Evolutionary conservation across 2,888 invertebrate genomes (phyloP).

Genomic region (Cremastinae sp.): DNA sequence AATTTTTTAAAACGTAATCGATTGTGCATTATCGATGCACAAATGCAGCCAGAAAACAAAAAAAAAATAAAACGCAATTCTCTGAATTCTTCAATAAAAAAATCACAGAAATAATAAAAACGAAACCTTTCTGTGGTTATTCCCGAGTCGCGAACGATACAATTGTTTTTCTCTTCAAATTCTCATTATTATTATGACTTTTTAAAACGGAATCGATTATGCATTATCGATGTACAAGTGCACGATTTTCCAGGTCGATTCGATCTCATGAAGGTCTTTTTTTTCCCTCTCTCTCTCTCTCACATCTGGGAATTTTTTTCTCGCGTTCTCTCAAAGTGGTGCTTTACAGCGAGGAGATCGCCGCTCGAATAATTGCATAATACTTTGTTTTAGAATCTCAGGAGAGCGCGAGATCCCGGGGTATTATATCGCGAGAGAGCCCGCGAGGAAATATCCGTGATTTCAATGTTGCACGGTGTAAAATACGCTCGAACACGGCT

Average conservation of each 20-base stretch:
- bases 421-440: constrained; percentile 2
- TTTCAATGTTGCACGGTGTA: constrained; percentile 22
- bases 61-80: too few relatives aligned
- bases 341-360: constrained; percentile 46
- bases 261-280: constrained; percentile 23
- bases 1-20: not conserved
- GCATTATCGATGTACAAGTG: constrained; percentile 33
- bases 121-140: too few relatives aligned
- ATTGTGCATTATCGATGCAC: constrained; percentile 21
- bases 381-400: constrained; percentile 58
- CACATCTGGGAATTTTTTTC: constrained; percentile 9
- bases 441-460: constrained; percentile 32
- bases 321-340: constrained; percentile 6
- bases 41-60: too few relatives aligned
- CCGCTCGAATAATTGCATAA: constrained; percentile 62
- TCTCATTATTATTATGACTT: not conserved
- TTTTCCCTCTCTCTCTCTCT: not conserved
- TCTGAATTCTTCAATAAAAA: too few relatives aligned
- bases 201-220: not conserved
- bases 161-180: not conserved
- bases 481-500: constrained; percentile 30
- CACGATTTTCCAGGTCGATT: constrained; percentile 25
- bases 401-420: constrained; percentile 34
- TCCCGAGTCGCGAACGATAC: too few relatives aligned
- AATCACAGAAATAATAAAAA: too few relatives aligned